Evolutionary conservation across 2,888 invertebrate genomes (phyloP).

Genomic region (Dorcus hopei): DNA sequence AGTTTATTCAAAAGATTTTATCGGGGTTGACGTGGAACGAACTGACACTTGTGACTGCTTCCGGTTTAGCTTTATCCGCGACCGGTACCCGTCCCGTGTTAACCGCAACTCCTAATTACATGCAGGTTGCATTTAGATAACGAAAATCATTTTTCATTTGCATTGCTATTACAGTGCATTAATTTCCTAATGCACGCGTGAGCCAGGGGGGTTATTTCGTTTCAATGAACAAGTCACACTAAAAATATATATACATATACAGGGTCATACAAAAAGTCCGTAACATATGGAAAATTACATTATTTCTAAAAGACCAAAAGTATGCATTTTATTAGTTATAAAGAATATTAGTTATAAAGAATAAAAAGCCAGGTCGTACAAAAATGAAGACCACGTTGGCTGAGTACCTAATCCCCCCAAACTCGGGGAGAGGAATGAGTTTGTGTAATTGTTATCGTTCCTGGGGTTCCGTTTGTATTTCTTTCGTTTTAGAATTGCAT

Average conservation of each 20-base stretch:
- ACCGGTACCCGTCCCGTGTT: conserved; percentile 5
- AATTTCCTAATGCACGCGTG: too few relatives aligned
- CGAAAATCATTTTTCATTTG: background rate
- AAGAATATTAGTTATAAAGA: too few relatives aligned
- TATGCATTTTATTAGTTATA: too few relatives aligned
- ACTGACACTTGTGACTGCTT: conserved; percentile 19
- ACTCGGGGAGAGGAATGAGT: conserved; percentile 44
- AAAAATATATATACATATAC: too few relatives aligned
- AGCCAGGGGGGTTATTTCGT: too few relatives aligned
- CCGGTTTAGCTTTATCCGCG: conserved; percentile 16
- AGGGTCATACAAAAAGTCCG: too few relatives aligned
- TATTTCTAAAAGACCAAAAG: too few relatives aligned
- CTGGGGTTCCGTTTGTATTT: conserved; percentile 51
- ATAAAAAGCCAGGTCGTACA: conserved; percentile 60
- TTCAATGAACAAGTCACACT: too few relatives aligned
- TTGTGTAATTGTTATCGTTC: conserved; percentile 43
- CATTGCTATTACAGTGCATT: background rate
- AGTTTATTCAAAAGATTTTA: conserved; percentile 12
- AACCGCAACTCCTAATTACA: conserved; percentile 2
- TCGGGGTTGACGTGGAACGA: conserved; percentile 16
- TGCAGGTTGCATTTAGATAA: background rate
- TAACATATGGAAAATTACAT: too few relatives aligned
- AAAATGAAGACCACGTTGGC: conserved; percentile 79
- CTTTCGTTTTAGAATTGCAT: conserved; percentile 48
- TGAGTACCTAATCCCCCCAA: conserved; percentile 67